Evolutionary conservation across 1,140 invertebrate species (phyloP), one percentile per base, ranked within the genome.

Genomic region (Theocolax elegans): DNA sequence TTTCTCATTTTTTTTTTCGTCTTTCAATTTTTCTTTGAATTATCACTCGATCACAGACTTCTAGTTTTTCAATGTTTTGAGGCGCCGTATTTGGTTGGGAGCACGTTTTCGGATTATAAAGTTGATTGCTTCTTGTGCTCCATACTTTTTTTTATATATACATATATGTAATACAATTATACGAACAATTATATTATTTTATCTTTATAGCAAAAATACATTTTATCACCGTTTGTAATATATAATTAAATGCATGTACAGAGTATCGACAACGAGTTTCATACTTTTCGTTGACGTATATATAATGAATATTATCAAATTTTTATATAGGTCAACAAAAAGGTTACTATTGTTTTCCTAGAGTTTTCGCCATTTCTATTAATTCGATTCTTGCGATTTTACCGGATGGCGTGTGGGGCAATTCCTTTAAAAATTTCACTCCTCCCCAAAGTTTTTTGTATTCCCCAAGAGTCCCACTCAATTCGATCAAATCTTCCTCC

Each of bases 391-490:
- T 83, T 23, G 90, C 81, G 13, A 92, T 83, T 84, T 93, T 93
- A 1, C 90, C 90, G 1, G 87, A 87, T 0, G 88, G 75, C 13
- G 90, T 91, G 74, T 87, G 82, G 0, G 91, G 91, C 68, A 93
- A 85, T 68, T 83, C 78, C 12, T 89, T 81, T 2, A 90, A 58
- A 78, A 91, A 89, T 75, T 86, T 83, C 0, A 90, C 87, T 0
- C 89, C 90, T 9, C 86, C 89, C 67, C 86, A 77, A 2, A 91
- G 75, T 69, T 86, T 86, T 70, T 89, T 86, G 46, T 79, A 74
- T 13, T 85, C 79, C 4, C 84, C 81, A 19, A 87, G 72, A 64
- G 73, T 67, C 21, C 73, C 71, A 19, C 80, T 75, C 23, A 82
- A 67, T 46, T 80, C 46, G 1, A 75, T 44, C 17, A 83, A 66